Base-by-base conservation (phyloP, 2,888 invertebrate species). In the Mesoligia furuncula region DNA sequence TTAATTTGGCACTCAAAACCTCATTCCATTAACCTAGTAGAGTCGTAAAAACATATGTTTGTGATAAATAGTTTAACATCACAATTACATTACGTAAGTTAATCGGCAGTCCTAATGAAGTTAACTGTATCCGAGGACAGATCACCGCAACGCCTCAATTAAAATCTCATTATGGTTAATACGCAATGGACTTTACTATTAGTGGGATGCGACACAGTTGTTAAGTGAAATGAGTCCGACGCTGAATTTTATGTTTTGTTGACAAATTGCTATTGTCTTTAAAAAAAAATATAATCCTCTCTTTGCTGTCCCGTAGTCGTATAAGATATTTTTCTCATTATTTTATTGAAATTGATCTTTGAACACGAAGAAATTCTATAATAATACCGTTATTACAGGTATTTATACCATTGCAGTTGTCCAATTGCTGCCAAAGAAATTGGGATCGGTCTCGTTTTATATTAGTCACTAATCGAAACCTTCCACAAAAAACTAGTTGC, bases 81-180 rank as follows among this genome's bases (percentile, higher is more conserved):
- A 93, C 94, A 95, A 96, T 96, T 94, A 95, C 94, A 94, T 96
- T 96, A 95, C 91, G 92, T 92, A 93, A 95, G 91, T 93, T 95
- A 95, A 96, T 95, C 91, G 93, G 87, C 85, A 90, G 87, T 91
- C 89, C 91, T 95, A 95, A 95, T 95, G 93, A 94, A 93, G 93
- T 95, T 96, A 93, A 91, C 92, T 89, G 94, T 92, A 94, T 93
- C 94, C 90, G 93, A 90, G 92, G 93, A 85, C 92, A 92, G 94
- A 94, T 95, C 93, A 76, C 86, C 80, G 90, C 89, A 87, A 91
- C 92, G 92, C 95, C 94, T 95, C 96, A 96, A 96, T 96, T 96
- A 96, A 96, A 96, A 93, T 95, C 95, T 95, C 96, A 95, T 96
- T 95, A 96, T 89, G 93, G 88, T 83, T 87, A 87, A 88, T 86